Base-by-base conservation (phyloP, 1,140 invertebrate genomes). In the Goniozus legneri region DNA sequence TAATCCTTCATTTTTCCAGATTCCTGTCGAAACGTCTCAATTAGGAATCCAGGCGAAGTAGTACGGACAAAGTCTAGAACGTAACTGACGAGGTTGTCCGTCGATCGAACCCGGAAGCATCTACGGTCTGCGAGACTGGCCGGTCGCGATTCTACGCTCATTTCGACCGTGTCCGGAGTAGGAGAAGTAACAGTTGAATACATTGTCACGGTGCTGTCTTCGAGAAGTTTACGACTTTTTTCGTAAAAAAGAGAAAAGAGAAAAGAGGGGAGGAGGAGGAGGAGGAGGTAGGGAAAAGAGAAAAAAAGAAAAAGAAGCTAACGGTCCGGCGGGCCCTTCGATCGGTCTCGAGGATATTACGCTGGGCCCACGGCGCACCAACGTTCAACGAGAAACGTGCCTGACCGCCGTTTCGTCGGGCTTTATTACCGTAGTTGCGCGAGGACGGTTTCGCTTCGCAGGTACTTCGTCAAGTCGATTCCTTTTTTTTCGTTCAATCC, bases 361-460 rank as follows among this genome's bases (percentile, higher is more conserved):
- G 24, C 10, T 10, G 24, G 24, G 24, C 24, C 24, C 24, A 27
- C 24, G 24, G 10, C 4, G 24, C 24, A 27, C 24, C 24, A 10
- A 10, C 10, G 24, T 10, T 44, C 32, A 12, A 21, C 30, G 42
- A 61, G 49, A 61, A 60, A 71, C 67, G 66, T 70, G 67, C 62
- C 60, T 56, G 46, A 44, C 45, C 51, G 52, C 39, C 42, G 54
- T 62, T 50, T 54, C 59, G 60, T 40, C 57, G 60, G n/a, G 54
- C 64, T 71, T 69, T 71, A 69, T 69, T 69, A 55, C 64, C 48
- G 38, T 24, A n/a, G n/a, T n/a, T n/a, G n/a, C n/a, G n/a, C n/a
- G n/a, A n/a, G n/a, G n/a, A n/a, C n/a, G n/a, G n/a, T n/a, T n/a
- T n/a, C n/a, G n/a, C n/a, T n/a, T n/a, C n/a, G n/a, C n/a, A n/a